These are phyloP conservation scores for Melikaiella ostensackeni DNA, from an alignment of 2,888 invertebrate species.

Conservation along the genomic window DNA sequence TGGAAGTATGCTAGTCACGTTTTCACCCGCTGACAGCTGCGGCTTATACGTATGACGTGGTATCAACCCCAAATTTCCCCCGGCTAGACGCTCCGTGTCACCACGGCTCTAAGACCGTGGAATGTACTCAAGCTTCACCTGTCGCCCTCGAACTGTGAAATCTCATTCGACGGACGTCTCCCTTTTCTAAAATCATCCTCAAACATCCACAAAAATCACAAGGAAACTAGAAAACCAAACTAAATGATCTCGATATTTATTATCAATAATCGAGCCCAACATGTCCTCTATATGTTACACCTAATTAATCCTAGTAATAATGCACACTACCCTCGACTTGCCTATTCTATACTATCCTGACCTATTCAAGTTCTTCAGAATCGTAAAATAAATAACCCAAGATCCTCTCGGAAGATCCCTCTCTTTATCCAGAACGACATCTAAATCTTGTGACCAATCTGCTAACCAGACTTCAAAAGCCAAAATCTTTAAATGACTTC, in stretches of 20 bases:
- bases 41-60: constrained; percentile 77
- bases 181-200: not conserved
- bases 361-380: not conserved
- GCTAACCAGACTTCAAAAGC: constrained; percentile 13
- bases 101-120: constrained; percentile 70
- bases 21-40: constrained; percentile 76
- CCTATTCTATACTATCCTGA: not conserved
- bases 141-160: constrained; percentile 57
- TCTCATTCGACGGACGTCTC: constrained; percentile 50
- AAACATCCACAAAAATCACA: not conserved
- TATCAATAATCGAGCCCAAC: no score
- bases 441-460: constrained; percentile 1
- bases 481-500: constrained; percentile 45
- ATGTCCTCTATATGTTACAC: no score
- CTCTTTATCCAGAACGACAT: not conserved
- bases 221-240: no score
- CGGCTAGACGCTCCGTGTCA: constrained; percentile 71
- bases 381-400: not conserved
- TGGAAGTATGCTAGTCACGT: constrained; percentile 76
- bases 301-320: no score
- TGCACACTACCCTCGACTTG: not conserved
- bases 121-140: constrained; percentile 73
- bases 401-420: not conserved
- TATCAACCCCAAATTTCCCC: constrained; percentile 76
- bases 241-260: no score